phyloP scores from a whole-genome alignment of 2,113 vertebrate species.

The Clinocottus analis region DNA sequence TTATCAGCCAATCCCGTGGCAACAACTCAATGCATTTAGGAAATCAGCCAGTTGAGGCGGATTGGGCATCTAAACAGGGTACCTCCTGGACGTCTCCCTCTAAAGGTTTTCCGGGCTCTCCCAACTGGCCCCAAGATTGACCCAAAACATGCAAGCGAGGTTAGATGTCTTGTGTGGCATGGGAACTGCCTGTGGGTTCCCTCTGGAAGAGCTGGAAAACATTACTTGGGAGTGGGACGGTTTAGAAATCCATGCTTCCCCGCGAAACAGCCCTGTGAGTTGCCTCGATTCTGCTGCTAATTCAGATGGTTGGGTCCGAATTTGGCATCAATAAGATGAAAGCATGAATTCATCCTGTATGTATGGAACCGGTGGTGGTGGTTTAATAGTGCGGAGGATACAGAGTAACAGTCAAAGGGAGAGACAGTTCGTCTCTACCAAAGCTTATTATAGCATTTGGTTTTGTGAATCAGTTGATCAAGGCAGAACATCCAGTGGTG shows the following conservation, averaged over 20 bases:
- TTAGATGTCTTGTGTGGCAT: no score
- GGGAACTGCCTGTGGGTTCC: no score
- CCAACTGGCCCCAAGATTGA: no score
- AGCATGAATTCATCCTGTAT: neutral
- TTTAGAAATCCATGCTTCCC: no score
- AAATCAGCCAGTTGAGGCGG: neutral
- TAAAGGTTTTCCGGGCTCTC: neutral
- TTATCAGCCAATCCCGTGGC: no score
- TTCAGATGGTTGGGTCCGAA: neutral
- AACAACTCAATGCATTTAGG: neutral
- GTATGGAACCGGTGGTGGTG: neutral
- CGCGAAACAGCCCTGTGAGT: no score
- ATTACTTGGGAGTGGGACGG: no score
- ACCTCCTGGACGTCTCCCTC: neutral
- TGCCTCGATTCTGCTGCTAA: neutral
- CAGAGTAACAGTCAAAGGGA: neutral
- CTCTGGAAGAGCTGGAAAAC: no score
- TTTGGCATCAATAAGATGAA: neutral
- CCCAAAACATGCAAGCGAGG: no score
- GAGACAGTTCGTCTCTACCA: neutral
- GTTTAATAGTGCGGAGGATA: neutral
- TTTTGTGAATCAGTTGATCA: slow-evolving; percentile 31
- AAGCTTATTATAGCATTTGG: neutral
- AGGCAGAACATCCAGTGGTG: neutral
- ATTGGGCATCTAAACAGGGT: no score